These are phyloP conservation scores for Bilobella aurantiaca DNA, from an alignment of 1,140 invertebrate species.

Conservation along the genomic window DNA sequence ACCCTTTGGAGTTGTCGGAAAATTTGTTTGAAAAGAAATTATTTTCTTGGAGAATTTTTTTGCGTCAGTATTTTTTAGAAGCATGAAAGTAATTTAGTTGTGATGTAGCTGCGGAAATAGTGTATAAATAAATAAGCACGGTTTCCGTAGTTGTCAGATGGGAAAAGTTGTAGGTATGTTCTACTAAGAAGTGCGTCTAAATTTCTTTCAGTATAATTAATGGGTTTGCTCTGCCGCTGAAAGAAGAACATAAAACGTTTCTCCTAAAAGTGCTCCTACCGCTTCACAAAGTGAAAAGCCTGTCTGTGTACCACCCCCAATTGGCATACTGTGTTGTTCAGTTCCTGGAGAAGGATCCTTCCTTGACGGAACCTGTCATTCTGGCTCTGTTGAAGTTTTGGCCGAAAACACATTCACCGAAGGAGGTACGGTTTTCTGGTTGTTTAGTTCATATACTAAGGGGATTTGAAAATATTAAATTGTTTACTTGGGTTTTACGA, in stretches of 20 bases:
- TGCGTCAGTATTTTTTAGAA: too few species aligned
- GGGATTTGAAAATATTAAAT: neutral
- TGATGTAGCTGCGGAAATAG: too few species aligned
- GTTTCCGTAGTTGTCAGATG: too few species aligned
- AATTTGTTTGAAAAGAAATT: too few species aligned
- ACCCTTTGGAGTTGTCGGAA: too few species aligned
- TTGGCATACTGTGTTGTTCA: slow-evolving; percentile 95
- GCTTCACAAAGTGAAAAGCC: slow-evolving; percentile 74
- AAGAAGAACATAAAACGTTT: slow-evolving; percentile 95
- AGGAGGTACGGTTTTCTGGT: slow-evolving; percentile 55
- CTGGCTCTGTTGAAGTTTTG: slow-evolving; percentile 94
- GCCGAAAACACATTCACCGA: slow-evolving; percentile 98
- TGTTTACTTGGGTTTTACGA: too few species aligned
- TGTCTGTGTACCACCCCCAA: slow-evolving; percentile 55
- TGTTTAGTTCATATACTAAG: neutral
- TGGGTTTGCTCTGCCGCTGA: slow-evolving; percentile 93
- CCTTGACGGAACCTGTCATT: slow-evolving; percentile 90
- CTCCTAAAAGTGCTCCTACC: slow-evolving; percentile 96
- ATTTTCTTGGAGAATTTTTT: too few species aligned
- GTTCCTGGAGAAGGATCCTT: slow-evolving; percentile 97
- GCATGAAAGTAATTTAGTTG: too few species aligned
- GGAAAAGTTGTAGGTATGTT: too few species aligned
- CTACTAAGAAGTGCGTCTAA: too few species aligned
- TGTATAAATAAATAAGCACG: too few species aligned
- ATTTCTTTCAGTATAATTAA: slow-evolving; percentile 99